phyloP scores from a whole-genome alignment of 2,797 vertebrate species.

The Acridotheres tristis region DNA sequence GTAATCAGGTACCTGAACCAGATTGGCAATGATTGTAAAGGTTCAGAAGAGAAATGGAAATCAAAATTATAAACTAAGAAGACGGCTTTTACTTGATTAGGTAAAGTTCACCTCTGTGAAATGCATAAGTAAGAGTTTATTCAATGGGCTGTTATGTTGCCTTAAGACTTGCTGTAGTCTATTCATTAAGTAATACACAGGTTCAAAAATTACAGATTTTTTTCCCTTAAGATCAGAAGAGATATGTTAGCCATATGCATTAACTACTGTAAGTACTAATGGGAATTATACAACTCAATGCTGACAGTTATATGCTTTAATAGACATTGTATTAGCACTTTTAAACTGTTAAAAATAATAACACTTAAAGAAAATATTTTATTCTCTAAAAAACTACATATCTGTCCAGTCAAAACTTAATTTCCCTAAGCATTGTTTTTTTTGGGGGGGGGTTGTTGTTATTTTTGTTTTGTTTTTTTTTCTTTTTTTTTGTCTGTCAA shows the following conservation, averaged over 20 bases:
- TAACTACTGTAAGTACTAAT: neutral
- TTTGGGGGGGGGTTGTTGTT: too few species aligned
- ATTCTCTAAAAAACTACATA: neutral
- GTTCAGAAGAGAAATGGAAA: neutral
- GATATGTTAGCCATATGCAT: neutral
- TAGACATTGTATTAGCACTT: neutral
- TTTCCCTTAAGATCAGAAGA: neutral
- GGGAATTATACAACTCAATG: neutral
- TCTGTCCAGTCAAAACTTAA: neutral
- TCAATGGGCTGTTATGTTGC: neutral
- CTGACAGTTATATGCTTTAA: neutral
- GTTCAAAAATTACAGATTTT: neutral
- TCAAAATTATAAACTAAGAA: neutral
- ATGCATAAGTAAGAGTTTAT: neutral
- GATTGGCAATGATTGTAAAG: neutral
- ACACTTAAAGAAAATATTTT: neutral
- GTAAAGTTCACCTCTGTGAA: neutral
- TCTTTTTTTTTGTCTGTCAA: neutral
- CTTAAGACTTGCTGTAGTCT: neutral
- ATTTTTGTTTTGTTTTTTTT: neutral
- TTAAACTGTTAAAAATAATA: neutral
- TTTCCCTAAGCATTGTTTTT: neutral
- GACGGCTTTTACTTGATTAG: neutral
- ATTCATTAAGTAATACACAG: neutral
- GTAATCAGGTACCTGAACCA: neutral